Base-by-base conservation (phyloP, 2,113 vertebrate genomes). In the Fregetta grallaria region DNA sequence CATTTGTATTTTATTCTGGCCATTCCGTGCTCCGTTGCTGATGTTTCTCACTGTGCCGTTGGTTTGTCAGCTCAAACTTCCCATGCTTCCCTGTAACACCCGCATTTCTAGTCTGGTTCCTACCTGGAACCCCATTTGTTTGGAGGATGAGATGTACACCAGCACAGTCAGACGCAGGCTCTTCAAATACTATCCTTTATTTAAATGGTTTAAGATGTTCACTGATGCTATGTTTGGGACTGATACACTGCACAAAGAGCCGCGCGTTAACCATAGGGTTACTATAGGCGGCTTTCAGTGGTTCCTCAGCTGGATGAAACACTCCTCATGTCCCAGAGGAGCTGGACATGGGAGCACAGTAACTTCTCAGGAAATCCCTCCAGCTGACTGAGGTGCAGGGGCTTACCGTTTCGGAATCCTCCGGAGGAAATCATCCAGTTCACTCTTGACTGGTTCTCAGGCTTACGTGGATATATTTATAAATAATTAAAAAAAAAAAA, bases 201-300 rank as follows among this genome's bases (percentile, higher is more conserved):
- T 65, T 40, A 3, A 29, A 23, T 6, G 25, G 25, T 42, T 52
- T 17, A 16, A 13, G 25, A 9, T 29, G 23, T 32, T 56, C 40
- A 25, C 63, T 32, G 47, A 15, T 77, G 66, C 16, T 32, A 4
- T 12, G 44, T 20, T 23, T 75, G 40, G 62, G 52, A 45, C 22
- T 40, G 40, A 13, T n/a, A 17, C 19, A 7, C 15, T 29, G 26
- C 56, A 71, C 19, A 20, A 34, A 44, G 42, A n/a, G 73, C 62
- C 2, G 16, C 26, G 17, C 6, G 2, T 20, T 44, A 52, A 27
- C 68, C 2, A 1, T 1, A 38, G 47, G 25, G 25, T 75, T n/a
- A 5, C 56, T 32, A 0, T 13, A 11, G 21, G 45, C 26, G 36
- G 16, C 10, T 26, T 40, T 34, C 23, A 34, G 34, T 15, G 25